These are phyloP conservation scores for Troides aeacus DNA, from an alignment of 2,888 invertebrate genomes.

Conservation along the genomic window DNA sequence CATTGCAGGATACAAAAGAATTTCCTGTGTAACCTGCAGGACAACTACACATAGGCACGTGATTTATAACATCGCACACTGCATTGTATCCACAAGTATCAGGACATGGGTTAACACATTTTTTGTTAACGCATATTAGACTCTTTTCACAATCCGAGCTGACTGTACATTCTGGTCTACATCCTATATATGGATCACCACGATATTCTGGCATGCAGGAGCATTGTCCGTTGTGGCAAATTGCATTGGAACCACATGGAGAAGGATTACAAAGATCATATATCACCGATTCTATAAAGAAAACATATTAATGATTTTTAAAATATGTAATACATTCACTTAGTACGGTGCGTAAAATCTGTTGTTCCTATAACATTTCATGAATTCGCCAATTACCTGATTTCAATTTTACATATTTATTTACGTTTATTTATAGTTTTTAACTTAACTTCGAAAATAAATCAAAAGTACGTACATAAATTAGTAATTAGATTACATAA, in stretches of 20 bases:
- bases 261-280: slow-evolving; percentile 83
- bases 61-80: slow-evolving; percentile 87
- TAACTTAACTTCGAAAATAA: no score
- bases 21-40: slow-evolving; percentile 86
- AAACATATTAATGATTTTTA: not conserved
- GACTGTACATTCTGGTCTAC: slow-evolving; percentile 90
- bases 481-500: no score
- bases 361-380: no score
- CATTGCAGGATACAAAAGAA: slow-evolving; percentile 84
- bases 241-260: slow-evolving; percentile 87
- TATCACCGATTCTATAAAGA: slow-evolving; percentile 48
- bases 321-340: not conserved
- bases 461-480: no score
- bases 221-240: slow-evolving; percentile 84
- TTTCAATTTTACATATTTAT: no score
- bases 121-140: slow-evolving; percentile 85
- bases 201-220: slow-evolving; percentile 86
- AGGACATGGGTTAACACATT: slow-evolving; percentile 89
- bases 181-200: slow-evolving; percentile 88
- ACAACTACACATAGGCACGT: slow-evolving; percentile 88
- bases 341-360: not conserved
- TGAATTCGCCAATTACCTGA: no score
- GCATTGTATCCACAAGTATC: slow-evolving; percentile 89
- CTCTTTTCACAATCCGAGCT: slow-evolving; percentile 86
- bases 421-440: no score